Base-by-base conservation (phyloP, 2,888 invertebrate species). In the Acanthopleura granulata region DNA sequence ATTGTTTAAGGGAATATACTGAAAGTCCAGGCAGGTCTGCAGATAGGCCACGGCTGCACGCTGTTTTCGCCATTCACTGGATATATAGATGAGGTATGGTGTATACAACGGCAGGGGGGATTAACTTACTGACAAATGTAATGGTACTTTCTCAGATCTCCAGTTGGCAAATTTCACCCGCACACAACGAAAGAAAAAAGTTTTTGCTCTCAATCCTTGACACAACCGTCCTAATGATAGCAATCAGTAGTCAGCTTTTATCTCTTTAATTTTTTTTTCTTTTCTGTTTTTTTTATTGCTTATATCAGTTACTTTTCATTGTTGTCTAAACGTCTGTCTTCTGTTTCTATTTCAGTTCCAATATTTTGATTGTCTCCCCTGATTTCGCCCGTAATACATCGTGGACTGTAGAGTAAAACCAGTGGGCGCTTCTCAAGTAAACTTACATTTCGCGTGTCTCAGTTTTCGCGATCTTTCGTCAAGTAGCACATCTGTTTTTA, bases 41-140 rank as follows among this genome's bases (percentile, higher is more conserved):
- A 66, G 14, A 22, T 66, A 16, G 66, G 66, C 3, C 66, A 66
- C 25, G 66, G 66, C 22, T 66, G 66, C 29, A 27, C 27, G 18
- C 6, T 66, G 22, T 66, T 66, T 25, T 22, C 22, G 18, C 66
- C 66, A 6, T 66, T 66, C 25, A 66, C 29, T 27, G 66, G 66
- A 25, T 66, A 66, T 14, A 66, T 66, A 22, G 66, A 66, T 27
- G 66, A 66, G 66, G 66, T 66, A 57, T 22, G 22, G 12, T 57
- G 22, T 51, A 18, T 51, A 51, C 51, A 14, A 51, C 51, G 51
- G 51, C 51, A 14, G 51, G 14, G 14, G 14, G 51, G 51, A 15
- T 18, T 15, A 18, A 18, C 14, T 51, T 15, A 15, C 51, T 15
- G 14, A 51, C 51, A 14, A 51, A 51, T 51, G 18, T 51, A 18